phyloP scores from a whole-genome alignment of 2,888 invertebrate genomes.

The Temnothorax rugatulus region DNA sequence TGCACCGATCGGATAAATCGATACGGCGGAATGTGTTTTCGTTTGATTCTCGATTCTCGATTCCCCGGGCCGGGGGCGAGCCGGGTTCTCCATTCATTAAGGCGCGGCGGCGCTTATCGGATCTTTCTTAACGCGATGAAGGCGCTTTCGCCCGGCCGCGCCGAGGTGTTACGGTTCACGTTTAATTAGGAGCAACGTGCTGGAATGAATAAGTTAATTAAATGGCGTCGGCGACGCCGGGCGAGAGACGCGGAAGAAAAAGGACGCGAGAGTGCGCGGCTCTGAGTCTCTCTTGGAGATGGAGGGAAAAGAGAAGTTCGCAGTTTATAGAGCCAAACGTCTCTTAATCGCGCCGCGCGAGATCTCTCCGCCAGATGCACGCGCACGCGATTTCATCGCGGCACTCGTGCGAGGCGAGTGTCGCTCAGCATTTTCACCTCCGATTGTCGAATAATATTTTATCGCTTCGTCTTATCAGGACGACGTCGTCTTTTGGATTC shows the following conservation, averaged over 20 bases:
- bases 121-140: conserved; percentile 77
- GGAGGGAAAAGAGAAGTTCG: conserved; percentile 4
- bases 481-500: neutral
- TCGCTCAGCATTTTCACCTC: neutral
- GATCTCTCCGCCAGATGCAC: conserved; percentile 21
- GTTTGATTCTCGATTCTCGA: conserved; percentile 63
- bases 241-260: conserved; percentile 23
- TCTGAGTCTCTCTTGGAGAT: neutral
- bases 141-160: conserved; percentile 75
- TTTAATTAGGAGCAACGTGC: conserved; percentile 83
- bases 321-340: conserved; percentile 10
- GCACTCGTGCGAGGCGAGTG: neutral
- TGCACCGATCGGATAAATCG: conserved; percentile 67
- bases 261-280: conserved; percentile 7
- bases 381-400: conserved; percentile 17
- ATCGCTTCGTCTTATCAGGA: neutral
- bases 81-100: conserved; percentile 53
- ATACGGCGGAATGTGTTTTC: conserved; percentile 71
- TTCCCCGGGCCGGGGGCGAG: conserved; percentile 57
- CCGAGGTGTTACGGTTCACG: conserved; percentile 84
- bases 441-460: conserved; percentile 5
- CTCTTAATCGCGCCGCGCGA: conserved; percentile 37
- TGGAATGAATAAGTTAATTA: conserved; percentile 85
- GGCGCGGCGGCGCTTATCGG: conserved; percentile 77
- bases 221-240: conserved; percentile 65